Evolutionary conservation across 1,140 invertebrate species (phyloP).

Genomic region (Aphelenchoides fujianensis): DNA sequence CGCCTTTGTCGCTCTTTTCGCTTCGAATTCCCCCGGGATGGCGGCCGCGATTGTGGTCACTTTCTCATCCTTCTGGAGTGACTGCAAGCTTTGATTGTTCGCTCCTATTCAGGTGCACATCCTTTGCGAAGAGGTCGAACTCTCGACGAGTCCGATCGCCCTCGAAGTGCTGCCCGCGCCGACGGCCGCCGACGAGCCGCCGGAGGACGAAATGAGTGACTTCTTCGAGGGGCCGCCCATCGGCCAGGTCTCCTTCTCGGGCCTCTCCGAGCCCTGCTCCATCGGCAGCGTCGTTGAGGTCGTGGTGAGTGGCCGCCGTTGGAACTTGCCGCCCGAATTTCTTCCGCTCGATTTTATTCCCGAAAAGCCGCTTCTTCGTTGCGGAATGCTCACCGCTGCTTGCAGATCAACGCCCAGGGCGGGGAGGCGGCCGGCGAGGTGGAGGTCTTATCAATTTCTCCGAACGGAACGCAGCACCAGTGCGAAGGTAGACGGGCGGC

Average conservation of each 20-base stretch:
- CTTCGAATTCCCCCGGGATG: slow-evolving; percentile 7
- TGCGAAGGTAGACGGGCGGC: slow-evolving; percentile 17
- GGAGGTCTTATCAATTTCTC: slow-evolving; percentile 47
- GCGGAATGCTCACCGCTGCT: not conserved
- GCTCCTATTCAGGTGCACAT: slow-evolving; percentile 29
- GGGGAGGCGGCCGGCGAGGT: slow-evolving; percentile 32
- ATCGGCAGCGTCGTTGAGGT: slow-evolving; percentile 90
- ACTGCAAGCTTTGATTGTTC: too few relatives aligned
- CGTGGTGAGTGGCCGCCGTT: slow-evolving; percentile 71
- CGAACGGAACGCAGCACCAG: slow-evolving; percentile 13
- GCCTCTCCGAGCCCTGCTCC: slow-evolving; percentile 85
- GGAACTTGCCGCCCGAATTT: not conserved
- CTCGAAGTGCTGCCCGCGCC: slow-evolving; percentile 20
- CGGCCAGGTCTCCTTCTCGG: slow-evolving; percentile 72
- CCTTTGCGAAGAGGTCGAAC: slow-evolving; percentile 27
- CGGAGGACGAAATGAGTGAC: slow-evolving; percentile 22
- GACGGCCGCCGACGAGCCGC: slow-evolving; percentile 21
- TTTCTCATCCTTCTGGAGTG: too few relatives aligned
- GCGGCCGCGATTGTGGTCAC: not conserved
- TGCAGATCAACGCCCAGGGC: slow-evolving; percentile 56
- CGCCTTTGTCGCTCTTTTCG: slow-evolving; percentile 11
- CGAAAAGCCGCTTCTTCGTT: too few relatives aligned
- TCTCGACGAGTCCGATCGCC: slow-evolving; percentile 31
- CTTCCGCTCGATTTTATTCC: not conserved
- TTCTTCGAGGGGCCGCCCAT: slow-evolving; percentile 22